Evolutionary conservation across 2,888 invertebrate genomes (phyloP), one percentile per base, ranked within the genome.

Genomic region (Phytoseiulus persimilis): DNA sequence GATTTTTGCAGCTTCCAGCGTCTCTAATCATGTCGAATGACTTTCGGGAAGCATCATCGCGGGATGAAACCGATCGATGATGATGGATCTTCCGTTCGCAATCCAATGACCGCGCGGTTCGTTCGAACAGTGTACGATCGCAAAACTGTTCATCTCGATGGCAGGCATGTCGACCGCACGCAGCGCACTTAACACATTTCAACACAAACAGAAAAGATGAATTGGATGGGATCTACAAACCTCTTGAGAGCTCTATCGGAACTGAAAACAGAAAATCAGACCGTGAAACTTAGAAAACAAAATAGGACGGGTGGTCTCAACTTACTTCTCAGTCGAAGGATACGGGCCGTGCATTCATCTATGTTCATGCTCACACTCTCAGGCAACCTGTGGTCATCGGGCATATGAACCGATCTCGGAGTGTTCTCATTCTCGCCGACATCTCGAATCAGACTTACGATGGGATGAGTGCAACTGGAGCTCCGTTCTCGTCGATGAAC

Each of bases 401-500:
- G 46, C 46, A 6, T 46, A 46, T 46, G 46, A 46, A n/a, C n/a
- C n/a, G n/a, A n/a, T n/a, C n/a, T n/a, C n/a, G n/a, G n/a, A n/a
- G n/a, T n/a, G n/a, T n/a, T n/a, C n/a, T n/a, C n/a, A 39, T 65
- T 65, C 65, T 2, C 11, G 14, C 28, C 65, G 2, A 11, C 5
- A 65, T 2, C 5, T 65, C 65, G 18, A 89, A 31, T 83, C 18
- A 18, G 32, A 90, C 90, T 90, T 91, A 93, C 93, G 92, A 93
- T 90, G 93, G 93, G 91, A 93, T 93, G 89, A 93, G 92, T 6
- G 93, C 93, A 89, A 93, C 92, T 1, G 91, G 90, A 31, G 91
- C 91, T 45, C 93, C 93, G 90, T 93, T 92, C 45, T 92, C 92
- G 89, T 93, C 93, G 18, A 93, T 92, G 28, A 96, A 94, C 83